phyloP scores from a whole-genome alignment of 2,113 vertebrate genomes.

The Triplophysa siluroides region DNA sequence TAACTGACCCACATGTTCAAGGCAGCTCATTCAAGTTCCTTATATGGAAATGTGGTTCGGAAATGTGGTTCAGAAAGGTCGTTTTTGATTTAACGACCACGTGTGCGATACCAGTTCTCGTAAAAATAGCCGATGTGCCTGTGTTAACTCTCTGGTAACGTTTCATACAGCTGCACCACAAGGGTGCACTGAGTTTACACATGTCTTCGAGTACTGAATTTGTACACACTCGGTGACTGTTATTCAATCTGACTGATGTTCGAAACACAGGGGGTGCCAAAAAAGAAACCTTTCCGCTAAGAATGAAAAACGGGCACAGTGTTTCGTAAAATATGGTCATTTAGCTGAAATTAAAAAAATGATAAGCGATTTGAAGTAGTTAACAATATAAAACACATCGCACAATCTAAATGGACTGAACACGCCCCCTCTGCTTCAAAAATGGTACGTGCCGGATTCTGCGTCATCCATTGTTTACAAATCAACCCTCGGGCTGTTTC shows the following conservation, averaged over 20 bases:
- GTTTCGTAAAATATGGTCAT: no score
- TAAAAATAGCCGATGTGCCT: neutral
- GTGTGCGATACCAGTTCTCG: neutral
- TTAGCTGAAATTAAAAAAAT: no score
- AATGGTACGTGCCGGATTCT: constrained; percentile 66
- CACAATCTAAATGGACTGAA: no score
- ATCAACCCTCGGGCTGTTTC: constrained; percentile 63
- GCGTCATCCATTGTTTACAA: constrained; percentile 90
- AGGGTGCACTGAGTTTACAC: constrained; percentile 24
- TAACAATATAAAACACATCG: neutral
- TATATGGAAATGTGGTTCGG: neutral
- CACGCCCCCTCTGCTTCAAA: neutral
- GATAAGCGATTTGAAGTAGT: neutral
- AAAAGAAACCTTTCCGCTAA: neutral
- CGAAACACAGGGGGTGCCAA: neutral
- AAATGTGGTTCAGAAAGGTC: no score
- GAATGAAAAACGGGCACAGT: neutral
- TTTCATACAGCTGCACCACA: neutral
- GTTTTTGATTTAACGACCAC: neutral
- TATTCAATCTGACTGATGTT: constrained; percentile 23
- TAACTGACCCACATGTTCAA: neutral
- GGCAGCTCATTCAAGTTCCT: neutral
- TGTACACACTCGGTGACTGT: neutral
- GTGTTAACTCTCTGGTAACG: neutral
- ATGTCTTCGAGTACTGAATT: neutral